Percentiles rank a stretch among this genome's conserved stretches.
Evolutionary conservation across 2,113 vertebrate genomes (phyloP).

Genomic region (Columba janthina): DNA sequence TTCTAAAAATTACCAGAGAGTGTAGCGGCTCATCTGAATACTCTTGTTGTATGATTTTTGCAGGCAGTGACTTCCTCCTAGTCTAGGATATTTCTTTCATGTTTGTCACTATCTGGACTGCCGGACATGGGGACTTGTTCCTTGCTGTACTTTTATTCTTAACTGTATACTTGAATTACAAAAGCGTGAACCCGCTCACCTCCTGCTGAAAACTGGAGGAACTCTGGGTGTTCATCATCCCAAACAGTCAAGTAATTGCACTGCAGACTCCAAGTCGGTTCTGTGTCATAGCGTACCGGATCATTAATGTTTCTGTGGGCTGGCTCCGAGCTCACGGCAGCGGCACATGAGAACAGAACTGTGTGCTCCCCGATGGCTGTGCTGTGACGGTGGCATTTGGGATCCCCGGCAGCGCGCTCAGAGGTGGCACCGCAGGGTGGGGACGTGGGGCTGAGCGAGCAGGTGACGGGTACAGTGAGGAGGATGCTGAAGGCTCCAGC

Average conservation of each 20-base stretch:
- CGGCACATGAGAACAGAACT: not conserved
- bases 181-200: not conserved
- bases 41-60: not conserved
- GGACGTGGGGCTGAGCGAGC: not conserved
- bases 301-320: constrained; percentile 45
- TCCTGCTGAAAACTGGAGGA: not conserved
- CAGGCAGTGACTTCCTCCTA: not conserved
- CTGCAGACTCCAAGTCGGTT: not conserved
- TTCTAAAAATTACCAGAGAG: constrained; percentile 26
- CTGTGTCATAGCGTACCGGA: not conserved
- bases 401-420: not conserved
- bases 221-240: not conserved
- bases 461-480: not conserved
- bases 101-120: not conserved
- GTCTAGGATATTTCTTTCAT: not conserved
- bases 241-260: not conserved
- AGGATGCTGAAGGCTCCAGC: too few relatives aligned
- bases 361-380: not conserved
- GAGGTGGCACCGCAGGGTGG: not conserved
- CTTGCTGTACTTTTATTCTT: constrained; percentile 9
- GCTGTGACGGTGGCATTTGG: not conserved
- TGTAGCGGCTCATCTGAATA: not conserved
- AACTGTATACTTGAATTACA: not conserved
- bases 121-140: not conserved
- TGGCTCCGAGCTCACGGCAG: constrained; percentile 16